Evolutionary conservation across 30 jellyfish, hydroid and myxozoan genomes (phyloP), one percentile per base, ranked within the genome.

Genomic region (Aurelia aurita complex sp. Pacific): DNA sequence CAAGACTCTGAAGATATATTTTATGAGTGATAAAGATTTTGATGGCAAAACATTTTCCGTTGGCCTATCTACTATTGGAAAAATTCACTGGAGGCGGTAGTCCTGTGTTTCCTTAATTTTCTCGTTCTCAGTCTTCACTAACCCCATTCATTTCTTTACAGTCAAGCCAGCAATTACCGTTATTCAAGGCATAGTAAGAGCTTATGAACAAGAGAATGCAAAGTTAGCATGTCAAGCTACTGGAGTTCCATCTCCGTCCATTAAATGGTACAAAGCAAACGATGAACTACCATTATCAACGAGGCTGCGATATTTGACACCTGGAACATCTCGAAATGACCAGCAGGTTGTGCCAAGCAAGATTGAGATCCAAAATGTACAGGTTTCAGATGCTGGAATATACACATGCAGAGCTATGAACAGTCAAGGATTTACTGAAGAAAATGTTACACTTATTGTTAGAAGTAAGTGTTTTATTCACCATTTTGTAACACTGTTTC

Each of bases 361-460:
- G 59, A 91, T 94, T 2, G 54, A 42, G 50, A 83, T 94, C 1
- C 52, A 64, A 38, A 67, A 63, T 52, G 96, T 74, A 7, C 67
- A 67, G 40, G 52, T 82, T n/a, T 72, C 86, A 2, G 99, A 94
- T 86, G 89, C 95, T 76, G 97, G 97, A 32, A 73, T 54, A 17
- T 94, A 67, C 74, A 84, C 86, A 46, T 94, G 98, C 80, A 77
- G 86, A 61, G 98, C 95, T 70, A 69, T 54, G 33, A 90, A 90
- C 59, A 68, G 83, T 38, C 94, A 90, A 68, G 98, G 98, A 18
- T 74, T 88, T 67, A 85, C 96, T 11, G 88, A 79, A 15, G 88
- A 73, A 36, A 83, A 77, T 43, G 86, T 87, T 10, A 79, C 94
- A 10, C 87, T 94, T 38, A 79, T 82, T 68, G 96, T 88, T 32